Conservation (phyloP, 2,888 invertebrate genomes). For the Calameuta idolon region DNA sequence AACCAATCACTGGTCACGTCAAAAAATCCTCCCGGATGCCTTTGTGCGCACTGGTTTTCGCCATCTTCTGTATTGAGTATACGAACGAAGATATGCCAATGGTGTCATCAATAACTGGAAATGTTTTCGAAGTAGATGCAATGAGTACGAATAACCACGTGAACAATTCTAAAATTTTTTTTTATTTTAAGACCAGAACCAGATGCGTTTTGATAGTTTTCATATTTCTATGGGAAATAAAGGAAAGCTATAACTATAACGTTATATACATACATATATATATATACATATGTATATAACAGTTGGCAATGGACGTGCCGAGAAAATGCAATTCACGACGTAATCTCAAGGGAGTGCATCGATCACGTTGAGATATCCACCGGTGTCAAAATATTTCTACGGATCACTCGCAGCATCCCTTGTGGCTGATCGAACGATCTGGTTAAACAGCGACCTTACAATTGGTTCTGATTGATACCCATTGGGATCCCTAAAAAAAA, state of each 20-base stretch:
- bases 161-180: neutral
- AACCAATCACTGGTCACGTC: constrained; percentile 35
- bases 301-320: constrained; percentile 4
- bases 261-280: too few relatives aligned
- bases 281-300: too few relatives aligned
- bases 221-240: neutral
- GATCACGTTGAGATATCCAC: constrained; percentile 56
- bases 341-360: constrained; percentile 62
- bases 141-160: neutral
- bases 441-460: neutral
- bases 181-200: neutral
- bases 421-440: neutral
- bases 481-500: neutral
- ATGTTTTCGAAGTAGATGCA: neutral
- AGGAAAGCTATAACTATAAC: neutral
- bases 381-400: constrained; percentile 62
- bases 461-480: neutral
- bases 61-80: neutral
- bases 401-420: constrained; percentile 30
- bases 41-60: neutral
- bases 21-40: constrained; percentile 34
- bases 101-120: neutral
- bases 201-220: neutral
- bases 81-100: neutral
- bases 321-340: constrained; percentile 60